Evolutionary conservation across 2,797 vertebrate species (phyloP), one percentile per base, ranked within the genome.

Genomic region (Okamejei kenojei): DNA sequence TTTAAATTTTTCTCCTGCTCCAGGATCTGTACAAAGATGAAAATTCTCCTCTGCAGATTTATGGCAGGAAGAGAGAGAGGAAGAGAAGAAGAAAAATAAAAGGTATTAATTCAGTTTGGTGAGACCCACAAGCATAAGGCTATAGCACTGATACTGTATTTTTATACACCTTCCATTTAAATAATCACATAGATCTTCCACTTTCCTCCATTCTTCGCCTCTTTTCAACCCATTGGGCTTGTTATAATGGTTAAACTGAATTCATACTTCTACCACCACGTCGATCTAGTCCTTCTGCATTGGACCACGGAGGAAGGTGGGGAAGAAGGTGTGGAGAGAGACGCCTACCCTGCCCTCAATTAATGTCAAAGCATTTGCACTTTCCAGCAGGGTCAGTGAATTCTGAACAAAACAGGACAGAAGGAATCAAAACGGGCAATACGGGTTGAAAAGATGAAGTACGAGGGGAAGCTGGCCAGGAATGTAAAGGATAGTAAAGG

Each of bases 1-100:
- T 71, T 90, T 65, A 3, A 17, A 15, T 74, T 74, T 74, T 92
- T 92, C 90, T 92, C 38, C 71, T 92, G 90, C 74, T 92, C 90
- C 90, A 76, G 90, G 90, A 92, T 92, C 90, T 92, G 90, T 92
- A 92, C 90, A 92, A 92, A 92, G 90, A 13, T 76, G 90, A 76
- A 92, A 92, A 92, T 15, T 76, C 35, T 91, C 71, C 68, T 91
- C 90, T 92, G 26, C 26, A 76, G 38, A 92, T 45, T 73, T 38
- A 92, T 32, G 38, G n/a, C 13, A 10, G 71, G 68, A 11, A 90
- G 58, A 35, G 63, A 32, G n/a, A 29, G 10, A 54, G 90, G 8
- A 13, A 74, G 23, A 92, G 45, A 74, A 38, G 23, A 58, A 26
- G 73, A 35, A 91, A 38, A 91, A 74, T 26, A 90, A 38, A 10